A percentile compares a stretch with the other conserved stretches of the same genome.
Conservation (phyloP, 2,113 vertebrate genomes). For the Seriola rivoliana region DNA sequence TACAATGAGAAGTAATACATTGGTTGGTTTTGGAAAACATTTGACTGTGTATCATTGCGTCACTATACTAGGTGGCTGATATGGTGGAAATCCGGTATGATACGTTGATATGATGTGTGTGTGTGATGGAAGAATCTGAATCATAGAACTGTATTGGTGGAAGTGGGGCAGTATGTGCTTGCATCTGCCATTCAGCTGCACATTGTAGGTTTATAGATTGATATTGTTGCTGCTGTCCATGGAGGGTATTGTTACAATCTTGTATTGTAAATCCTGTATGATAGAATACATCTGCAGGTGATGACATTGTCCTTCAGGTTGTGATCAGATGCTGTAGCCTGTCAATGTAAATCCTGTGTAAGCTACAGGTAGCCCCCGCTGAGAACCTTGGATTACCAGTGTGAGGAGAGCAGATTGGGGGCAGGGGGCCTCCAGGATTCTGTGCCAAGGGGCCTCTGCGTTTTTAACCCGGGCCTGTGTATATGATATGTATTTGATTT, state of each 20-base stretch:
- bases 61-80: no score
- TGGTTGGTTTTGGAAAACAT: no score
- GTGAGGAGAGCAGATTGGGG: no score
- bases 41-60: not conserved
- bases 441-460: no score
- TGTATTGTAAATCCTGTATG: not conserved
- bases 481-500: no score
- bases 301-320: not conserved
- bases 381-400: no score
- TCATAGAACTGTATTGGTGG: not conserved
- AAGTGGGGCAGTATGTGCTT: not conserved
- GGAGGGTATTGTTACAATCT: not conserved
- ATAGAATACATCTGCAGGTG: not conserved
- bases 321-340: not conserved
- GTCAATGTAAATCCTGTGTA: not conserved
- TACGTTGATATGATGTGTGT: not conserved
- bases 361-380: no score
- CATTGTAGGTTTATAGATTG: not conserved
- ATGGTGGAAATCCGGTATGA: not conserved
- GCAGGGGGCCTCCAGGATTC: no score
- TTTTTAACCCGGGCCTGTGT: no score
- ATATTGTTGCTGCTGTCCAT: not conserved
- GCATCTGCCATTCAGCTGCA: not conserved
- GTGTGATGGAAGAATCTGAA: not conserved
- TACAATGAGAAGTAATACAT: no score